Percentiles rank a stretch among this genome's conserved stretches.
Conservation (phyloP, 2,888 invertebrate species). For the Protula sp. region DNA sequence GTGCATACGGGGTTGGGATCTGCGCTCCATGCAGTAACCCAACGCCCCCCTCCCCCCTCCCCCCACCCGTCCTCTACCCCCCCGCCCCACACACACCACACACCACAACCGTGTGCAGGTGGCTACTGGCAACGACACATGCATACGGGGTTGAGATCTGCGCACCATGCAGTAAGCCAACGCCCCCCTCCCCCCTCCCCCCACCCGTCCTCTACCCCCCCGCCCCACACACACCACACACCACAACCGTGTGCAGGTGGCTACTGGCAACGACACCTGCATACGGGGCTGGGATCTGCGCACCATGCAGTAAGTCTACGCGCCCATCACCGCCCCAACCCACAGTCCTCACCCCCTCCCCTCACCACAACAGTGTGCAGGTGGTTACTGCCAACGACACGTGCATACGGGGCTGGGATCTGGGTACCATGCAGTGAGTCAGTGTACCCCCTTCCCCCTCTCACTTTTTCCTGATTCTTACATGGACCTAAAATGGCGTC, state of each 20-base stretch:
- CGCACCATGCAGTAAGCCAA: slow-evolving; percentile 61
- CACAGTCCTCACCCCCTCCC: no score
- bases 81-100: slow-evolving; percentile 60
- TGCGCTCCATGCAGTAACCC: slow-evolving; percentile 69
- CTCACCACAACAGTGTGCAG: slow-evolving; percentile 81
- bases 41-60: slow-evolving; percentile 76
- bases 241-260: slow-evolving; percentile 78
- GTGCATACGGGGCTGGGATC: slow-evolving; percentile 80
- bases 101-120: slow-evolving; percentile 83
- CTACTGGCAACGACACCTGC: slow-evolving; percentile 78
- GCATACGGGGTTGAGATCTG: slow-evolving; percentile 82
- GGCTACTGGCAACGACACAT: slow-evolving; percentile 78
- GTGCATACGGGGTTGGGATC: slow-evolving; percentile 80
- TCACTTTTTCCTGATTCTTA: no score
- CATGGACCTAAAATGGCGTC: no score
- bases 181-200: no score
- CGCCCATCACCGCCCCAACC: no score
- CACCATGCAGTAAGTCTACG: slow-evolving; percentile 58
- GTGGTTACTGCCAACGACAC: slow-evolving; percentile 83
- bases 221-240: no score
- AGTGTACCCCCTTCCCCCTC: no score
- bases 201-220: no score
- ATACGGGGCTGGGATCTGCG: slow-evolving; percentile 84
- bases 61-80: slow-evolving; percentile 83
- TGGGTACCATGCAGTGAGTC: slow-evolving; percentile 63